Conservation (phyloP, 2,888 invertebrate species). For the Latrodectus hesperus region DNA sequence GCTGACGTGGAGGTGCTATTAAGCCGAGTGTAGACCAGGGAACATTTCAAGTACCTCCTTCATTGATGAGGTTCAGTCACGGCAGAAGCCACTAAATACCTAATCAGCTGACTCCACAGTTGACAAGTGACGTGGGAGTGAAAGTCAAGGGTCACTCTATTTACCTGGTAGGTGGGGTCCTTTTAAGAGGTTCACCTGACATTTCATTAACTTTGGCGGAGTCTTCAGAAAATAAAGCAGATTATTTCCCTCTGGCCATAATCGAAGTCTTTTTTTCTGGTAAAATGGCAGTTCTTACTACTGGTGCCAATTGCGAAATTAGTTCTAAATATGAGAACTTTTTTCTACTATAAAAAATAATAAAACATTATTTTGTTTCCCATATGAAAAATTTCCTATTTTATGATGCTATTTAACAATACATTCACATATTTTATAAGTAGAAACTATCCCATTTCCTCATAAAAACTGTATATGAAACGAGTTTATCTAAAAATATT, state of each 20-base stretch:
- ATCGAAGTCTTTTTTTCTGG: too few species aligned
- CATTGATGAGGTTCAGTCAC: slow-evolving; percentile 56
- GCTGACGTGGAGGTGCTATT: slow-evolving; percentile 54
- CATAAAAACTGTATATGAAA: too few species aligned
- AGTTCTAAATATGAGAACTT: too few species aligned
- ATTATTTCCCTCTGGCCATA: neutral
- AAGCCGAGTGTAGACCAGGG: slow-evolving; percentile 38
- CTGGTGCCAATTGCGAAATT: too few species aligned
- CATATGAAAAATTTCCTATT: too few species aligned
- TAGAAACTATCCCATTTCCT: too few species aligned
- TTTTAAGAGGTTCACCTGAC: slow-evolving; percentile 39
- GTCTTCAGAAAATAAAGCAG: neutral
- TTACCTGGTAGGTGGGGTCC: slow-evolving; percentile 51
- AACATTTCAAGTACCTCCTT: slow-evolving; percentile 52
- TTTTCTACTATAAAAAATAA: too few species aligned
- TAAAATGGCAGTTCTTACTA: too few species aligned
- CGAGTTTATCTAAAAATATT: too few species aligned
- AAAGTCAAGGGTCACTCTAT: slow-evolving; percentile 67
- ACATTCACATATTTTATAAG: too few species aligned
- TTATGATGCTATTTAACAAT: too few species aligned
- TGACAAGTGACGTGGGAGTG: slow-evolving; percentile 51
- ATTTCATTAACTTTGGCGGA: slow-evolving; percentile 41
- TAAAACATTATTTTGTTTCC: too few species aligned
- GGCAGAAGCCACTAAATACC: slow-evolving; percentile 33
- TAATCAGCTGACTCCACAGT: slow-evolving; percentile 45